Percentiles rank a stretch among this genome's conserved stretches.
These are phyloP conservation scores for Apus apus DNA, from an alignment of 2,113 vertebrate species.

Conservation along the genomic window DNA sequence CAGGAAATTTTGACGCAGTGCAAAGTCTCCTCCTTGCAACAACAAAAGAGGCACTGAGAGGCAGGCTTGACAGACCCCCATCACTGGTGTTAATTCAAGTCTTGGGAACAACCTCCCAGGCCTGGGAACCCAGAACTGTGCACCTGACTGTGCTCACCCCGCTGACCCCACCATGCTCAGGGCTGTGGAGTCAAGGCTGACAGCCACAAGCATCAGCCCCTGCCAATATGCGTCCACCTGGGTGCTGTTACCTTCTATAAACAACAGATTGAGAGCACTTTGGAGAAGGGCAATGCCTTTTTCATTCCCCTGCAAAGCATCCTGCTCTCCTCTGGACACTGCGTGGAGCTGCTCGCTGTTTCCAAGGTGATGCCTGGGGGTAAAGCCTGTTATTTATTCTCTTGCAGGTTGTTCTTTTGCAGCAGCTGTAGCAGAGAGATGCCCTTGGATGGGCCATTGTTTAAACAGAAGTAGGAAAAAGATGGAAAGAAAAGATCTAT, in stretches of 20 bases:
- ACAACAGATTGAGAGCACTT: background rate
- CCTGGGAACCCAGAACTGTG: background rate
- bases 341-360: background rate
- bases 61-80: background rate
- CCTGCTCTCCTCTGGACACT: background rate
- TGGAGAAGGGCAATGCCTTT: background rate
- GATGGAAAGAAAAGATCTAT: background rate
- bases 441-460: slow-evolving; percentile 36
- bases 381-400: slow-evolving; percentile 9
- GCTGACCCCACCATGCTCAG: rapidly evolving
- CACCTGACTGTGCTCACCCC: rapidly evolving
- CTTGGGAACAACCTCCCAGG: background rate
- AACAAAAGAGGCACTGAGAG: background rate
- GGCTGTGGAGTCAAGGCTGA: background rate
- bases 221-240: background rate
- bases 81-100: rapidly evolving
- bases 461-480: background rate
- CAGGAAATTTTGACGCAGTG: slow-evolving; percentile 11
- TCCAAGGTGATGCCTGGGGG: slow-evolving; percentile 61
- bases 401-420: background rate
- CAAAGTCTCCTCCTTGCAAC: background rate
- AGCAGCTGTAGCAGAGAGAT: slow-evolving; percentile 17
- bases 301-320: background rate
- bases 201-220: background rate
- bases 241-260: background rate